These are phyloP conservation scores for Labroides dimidiatus DNA, from an alignment of 2,797 vertebrate species.

Conservation along the genomic window DNA sequence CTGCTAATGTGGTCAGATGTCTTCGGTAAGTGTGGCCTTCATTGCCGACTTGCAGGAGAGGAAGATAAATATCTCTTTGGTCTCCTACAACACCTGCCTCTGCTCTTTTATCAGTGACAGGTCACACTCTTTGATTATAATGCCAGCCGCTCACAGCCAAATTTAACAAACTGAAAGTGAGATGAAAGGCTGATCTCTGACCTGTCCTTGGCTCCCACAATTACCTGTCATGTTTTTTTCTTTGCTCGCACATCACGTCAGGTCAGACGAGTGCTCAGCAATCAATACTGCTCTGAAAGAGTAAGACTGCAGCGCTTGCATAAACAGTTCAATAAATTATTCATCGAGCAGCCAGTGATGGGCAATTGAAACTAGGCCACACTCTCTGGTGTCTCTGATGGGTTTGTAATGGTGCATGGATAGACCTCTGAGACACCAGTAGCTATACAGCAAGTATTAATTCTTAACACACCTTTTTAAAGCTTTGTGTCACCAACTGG, in stretches of 20 bases:
- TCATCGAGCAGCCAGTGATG: conserved; percentile 68
- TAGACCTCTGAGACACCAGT: conserved; percentile 63
- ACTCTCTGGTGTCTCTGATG: conserved; percentile 70
- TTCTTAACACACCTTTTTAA: conserved; percentile 62
- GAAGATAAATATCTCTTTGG: conserved; percentile 55
- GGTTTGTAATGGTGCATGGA: conserved; percentile 65
- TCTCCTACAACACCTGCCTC: conserved; percentile 43
- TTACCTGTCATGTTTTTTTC: conserved; percentile 29
- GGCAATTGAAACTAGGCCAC: conserved; percentile 78
- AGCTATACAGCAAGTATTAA: conserved; percentile 47
- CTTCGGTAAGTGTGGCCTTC: conserved; percentile 7
- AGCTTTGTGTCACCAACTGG: conserved; percentile 48
- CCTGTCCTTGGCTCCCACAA: conserved; percentile 46
- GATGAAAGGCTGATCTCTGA: conserved; percentile 40
- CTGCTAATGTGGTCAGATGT: conserved; percentile 6
- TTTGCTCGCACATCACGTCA: conserved; percentile 43
- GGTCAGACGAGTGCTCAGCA: conserved; percentile 44
- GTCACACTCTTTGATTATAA: conserved; percentile 57
- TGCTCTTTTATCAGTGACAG: conserved; percentile 33
- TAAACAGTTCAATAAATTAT: conserved; percentile 81
- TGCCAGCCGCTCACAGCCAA: conserved; percentile 35
- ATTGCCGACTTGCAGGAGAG: conserved; percentile 16
- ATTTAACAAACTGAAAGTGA: conserved; percentile 34
- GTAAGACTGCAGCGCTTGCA: conserved; percentile 72
- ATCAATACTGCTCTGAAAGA: conserved; percentile 76